Evolutionary conservation across 2,888 invertebrate genomes (phyloP), one percentile per base, ranked within the genome.

Genomic region (Pandemis corylana): DNA sequence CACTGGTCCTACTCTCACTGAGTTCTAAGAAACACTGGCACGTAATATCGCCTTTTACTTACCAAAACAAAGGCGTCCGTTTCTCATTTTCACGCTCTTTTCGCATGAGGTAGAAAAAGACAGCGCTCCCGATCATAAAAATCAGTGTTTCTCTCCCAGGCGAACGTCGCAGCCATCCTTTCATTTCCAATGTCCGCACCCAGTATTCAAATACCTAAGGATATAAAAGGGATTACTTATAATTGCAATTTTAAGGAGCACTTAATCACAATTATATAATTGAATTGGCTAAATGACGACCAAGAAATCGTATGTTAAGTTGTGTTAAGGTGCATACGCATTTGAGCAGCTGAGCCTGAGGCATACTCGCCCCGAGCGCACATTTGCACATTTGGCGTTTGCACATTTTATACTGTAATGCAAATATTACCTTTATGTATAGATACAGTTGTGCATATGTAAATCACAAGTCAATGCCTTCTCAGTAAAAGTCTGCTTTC

Each of bases 141-240:
- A 94, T 86, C 0, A 94, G 78, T 0, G 95, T 94, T 76, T 94
- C 94, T 65, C 88, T 88, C 20, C 90, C 87, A 1, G 91, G 86
- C 2, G 94, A 87, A 59, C 92, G 87, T 66, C 92, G 89, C 0
- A 94, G 82, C 89, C 91, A 92, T 7, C 94, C 94, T 78, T 94
- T 94, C 90, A 92, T 90, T 88, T 94, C 93, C 81, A 94, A 82
- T 28, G 94, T 94, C 7, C 92, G 83, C 72, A 91, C 75, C 94
- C 94, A 94, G 79, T 94, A 94, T 82, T 95, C 95, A 78, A 95
- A 93, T 7, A 94, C 93, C 95, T 95, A 80, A 46, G 28, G n/a
- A 64, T 9, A 64, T n/a, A 65, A 41, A 42, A 7, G 20, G 5
- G 12, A 4, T 4, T 51, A 6, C 51, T 51, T n/a, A 13, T n/a